Evolutionary conservation across 2,888 invertebrate genomes (phyloP), one percentile per base, ranked within the genome.

Genomic region (Acrocyrtus sp.): DNA sequence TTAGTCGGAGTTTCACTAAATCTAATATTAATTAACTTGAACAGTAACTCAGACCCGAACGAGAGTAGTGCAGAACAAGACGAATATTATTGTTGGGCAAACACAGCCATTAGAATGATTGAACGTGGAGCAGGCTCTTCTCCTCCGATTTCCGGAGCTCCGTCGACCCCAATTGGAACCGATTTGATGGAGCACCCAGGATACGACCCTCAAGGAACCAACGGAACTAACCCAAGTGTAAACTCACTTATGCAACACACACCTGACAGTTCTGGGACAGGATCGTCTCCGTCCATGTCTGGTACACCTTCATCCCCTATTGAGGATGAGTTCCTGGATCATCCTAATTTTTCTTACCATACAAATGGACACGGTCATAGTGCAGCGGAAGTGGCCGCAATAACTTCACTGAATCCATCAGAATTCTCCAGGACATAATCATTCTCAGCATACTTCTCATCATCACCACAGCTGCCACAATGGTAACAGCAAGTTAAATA

Each of bases 281-380:
- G 77, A 5, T 74, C 77, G 61, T 74, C 77, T 53, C 74, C 77
- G 19, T 43, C 77, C 29, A 63, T 74, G 57, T 74, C 74, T 29
- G 72, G 58, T 10, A 72, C 68, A 17, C 67, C 74, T 45, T 65
- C 74, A 12, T 77, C 77, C n/a, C 77, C 77, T 8, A 57, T 77
- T 26, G 77, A 74, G 45, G 67, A 63, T 21, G 77, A 77, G 29
- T 72, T 72, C 24, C 53, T 68, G 43, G 72, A 51, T 19, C 77
- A 77, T 53, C 54, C 66, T 17, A 39, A 21, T 19, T 66, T 67
- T n/a, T 67, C 72, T n/a, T 63, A 67, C 19, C 54, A 70, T 19
- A 24, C 66, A n/a, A 50, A 26, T 21, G 39, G 12, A 5, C 45
- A 43, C 26, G 45, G 54, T 34, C 21, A 47, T 15, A 34, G 24